Base-by-base conservation (phyloP, 2,797 vertebrate species). In the Borostomias antarcticus region DNA sequence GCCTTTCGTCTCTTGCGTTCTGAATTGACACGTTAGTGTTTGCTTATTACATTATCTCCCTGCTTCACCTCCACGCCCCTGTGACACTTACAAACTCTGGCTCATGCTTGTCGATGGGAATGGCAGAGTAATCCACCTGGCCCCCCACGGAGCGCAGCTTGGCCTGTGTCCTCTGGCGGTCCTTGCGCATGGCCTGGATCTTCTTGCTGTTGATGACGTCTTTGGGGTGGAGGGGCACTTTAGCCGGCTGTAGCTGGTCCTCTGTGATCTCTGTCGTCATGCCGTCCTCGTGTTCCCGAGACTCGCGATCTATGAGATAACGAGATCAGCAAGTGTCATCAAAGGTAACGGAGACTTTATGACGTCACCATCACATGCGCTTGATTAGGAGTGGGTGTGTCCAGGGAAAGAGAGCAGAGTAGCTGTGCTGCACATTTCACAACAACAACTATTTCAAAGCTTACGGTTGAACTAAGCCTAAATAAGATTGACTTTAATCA, bases 81-180 rank as follows among this genome's bases (percentile, higher is more conserved):
- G n/a, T n/a, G 2, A 25, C 62, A 92, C 95, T 88, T 89, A 98
- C 97, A 89, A 97, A 94, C 75, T 98, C 97, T 0, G 96, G 95
- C 75, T 99, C 96, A 48, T 96, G 96, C 82, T 96, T 96, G 85
- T 95, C 92, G 0, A 93, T 90, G 66, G 95, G 91, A 58, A 96
- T 88, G 0, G 94, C 92, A 0, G 96, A 94, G 86, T 96, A 93
- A 79, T 94, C 97, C 83, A 94, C 78, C 0, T 91, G 73, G 9
- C 91, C 82, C 19, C 92, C 89, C 29, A 97, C 79, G 0, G 90
- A 86, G 79, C 94, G 94, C 72, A 93, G 93, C 79, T 92, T 93
- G 59, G 92, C 92, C 58, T 91, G 77, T 81, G 94, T 95, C 88
- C 94, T 95, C 76, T 93, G 92, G 50, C 88, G 90, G 64, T 96